Evolutionary conservation across 1,140 invertebrate species (phyloP).

Genomic region (Hyles vespertilio): DNA sequence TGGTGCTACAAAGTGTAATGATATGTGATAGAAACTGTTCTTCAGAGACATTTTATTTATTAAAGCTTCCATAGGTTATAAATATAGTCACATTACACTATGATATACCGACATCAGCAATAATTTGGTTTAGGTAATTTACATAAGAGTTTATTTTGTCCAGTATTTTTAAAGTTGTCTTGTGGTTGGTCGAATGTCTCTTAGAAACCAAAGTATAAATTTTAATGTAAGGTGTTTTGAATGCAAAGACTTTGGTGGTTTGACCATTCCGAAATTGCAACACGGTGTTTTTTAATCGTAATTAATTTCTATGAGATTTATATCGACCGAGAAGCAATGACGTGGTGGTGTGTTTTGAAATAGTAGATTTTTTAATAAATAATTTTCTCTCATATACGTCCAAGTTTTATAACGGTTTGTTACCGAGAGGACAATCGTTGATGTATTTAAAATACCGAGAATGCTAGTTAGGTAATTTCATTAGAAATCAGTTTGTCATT

Average conservation of each 20-base stretch:
- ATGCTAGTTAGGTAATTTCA: conserved; percentile 56
- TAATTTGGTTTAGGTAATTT: conserved; percentile 55
- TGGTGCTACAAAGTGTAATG: conserved; percentile 73
- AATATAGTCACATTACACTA: conserved; percentile 57
- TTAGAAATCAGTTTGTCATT: conserved; percentile 43
- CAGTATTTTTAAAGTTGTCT: conserved; percentile 42
- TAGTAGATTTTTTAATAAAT: conserved; percentile 1
- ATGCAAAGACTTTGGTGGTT: conserved; percentile 14
- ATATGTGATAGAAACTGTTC: conserved; percentile 74
- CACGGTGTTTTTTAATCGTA: conserved; percentile 15
- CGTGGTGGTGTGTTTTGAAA: conserved; percentile 6
- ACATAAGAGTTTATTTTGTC: conserved; percentile 46
- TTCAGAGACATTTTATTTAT: conserved; percentile 74
- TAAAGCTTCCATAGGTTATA: conserved; percentile 67
- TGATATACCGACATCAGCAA: conserved; percentile 56
- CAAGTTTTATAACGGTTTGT: conserved; percentile 26
- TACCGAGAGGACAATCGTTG: conserved; percentile 21
- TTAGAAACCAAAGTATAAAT: conserved; percentile 45
- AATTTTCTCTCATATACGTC: conserved; percentile 25
- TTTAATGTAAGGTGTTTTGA: conserved; percentile 28
- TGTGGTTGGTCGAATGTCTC: conserved; percentile 43
- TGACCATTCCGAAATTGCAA: conserved; percentile 18
- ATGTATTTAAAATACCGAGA: conserved; percentile 34
- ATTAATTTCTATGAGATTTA: conserved; percentile 29
- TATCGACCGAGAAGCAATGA: conserved; percentile 23